phyloP scores from a whole-genome alignment of 1,140 invertebrate genomes.

The Temnothorax nylanderi region DNA sequence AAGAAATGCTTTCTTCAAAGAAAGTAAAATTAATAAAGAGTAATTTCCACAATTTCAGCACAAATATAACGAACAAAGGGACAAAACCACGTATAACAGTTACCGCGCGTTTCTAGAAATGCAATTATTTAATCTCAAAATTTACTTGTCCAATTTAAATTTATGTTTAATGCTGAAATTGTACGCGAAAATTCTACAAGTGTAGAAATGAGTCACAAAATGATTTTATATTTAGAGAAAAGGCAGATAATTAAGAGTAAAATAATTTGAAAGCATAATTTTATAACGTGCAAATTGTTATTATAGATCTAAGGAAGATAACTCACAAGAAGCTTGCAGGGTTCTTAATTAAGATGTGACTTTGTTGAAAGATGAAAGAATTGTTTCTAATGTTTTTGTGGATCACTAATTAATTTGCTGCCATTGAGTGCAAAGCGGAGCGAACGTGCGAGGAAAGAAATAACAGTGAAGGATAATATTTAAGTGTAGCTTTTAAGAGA shows the following conservation, averaged over 20 bases:
- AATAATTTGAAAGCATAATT: neutral
- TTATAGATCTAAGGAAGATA: neutral
- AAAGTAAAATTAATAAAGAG: neutral
- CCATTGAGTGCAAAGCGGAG: neutral
- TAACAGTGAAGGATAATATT: constrained; percentile 31
- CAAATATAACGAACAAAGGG: neutral
- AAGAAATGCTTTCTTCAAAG: neutral
- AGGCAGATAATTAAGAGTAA: neutral
- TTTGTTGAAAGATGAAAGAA: constrained; percentile 19
- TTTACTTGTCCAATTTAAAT: neutral
- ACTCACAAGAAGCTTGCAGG: neutral
- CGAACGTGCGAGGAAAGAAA: constrained; percentile 14
- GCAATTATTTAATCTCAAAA: neutral
- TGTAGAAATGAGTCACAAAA: neutral
- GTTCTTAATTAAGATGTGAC: neutral
- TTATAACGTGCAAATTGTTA: neutral
- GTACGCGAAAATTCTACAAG: neutral
- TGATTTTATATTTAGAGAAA: neutral
- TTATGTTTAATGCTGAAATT: neutral
- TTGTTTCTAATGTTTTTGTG: constrained; percentile 19
- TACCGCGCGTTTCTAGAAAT: neutral
- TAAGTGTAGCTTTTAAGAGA: constrained; percentile 47
- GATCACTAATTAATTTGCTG: neutral
- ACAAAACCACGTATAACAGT: neutral
- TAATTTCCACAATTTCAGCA: neutral